These are phyloP conservation scores for Hyperoodon ampullatus DNA, from an alignment of 2,113 vertebrate species.

Conservation along the genomic window DNA sequence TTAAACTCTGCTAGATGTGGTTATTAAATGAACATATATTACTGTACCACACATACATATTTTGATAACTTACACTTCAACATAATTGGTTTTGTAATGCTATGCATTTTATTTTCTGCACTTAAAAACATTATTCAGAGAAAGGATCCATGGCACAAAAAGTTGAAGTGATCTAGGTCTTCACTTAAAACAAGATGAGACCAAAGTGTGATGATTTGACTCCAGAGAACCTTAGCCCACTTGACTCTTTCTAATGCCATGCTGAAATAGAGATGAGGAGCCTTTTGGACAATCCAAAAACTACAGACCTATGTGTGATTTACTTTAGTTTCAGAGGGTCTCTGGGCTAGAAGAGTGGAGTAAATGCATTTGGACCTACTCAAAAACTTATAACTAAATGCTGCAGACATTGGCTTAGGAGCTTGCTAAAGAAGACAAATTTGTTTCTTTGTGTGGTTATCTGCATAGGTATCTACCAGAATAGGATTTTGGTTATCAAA, in stretches of 20 bases:
- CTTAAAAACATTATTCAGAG: conserved; percentile 30
- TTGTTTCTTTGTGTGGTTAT: neutral
- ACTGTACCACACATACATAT: neutral
- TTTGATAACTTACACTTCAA: neutral
- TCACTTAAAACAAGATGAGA: conserved; percentile 1
- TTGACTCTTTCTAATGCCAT: neutral
- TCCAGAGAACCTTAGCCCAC: neutral
- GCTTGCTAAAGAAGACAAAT: neutral
- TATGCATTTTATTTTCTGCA: conserved; percentile 17
- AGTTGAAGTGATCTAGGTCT: neutral
- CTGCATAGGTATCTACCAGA: neutral
- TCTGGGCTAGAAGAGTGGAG: neutral
- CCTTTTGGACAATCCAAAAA: neutral
- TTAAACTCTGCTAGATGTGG: neutral
- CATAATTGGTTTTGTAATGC: conserved; percentile 2
- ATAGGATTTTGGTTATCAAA: neutral
- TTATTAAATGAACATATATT: neutral
- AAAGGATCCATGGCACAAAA: neutral
- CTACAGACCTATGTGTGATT: neutral
- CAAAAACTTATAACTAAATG: neutral
- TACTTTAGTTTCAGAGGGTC: neutral
- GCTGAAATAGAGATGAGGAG: neutral
- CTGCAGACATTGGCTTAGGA: neutral
- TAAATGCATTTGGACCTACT: neutral
- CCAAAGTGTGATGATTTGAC: neutral